A percentile compares a stretch with the other conserved stretches of the same genome.
Evolutionary conservation across 1,140 invertebrate genomes (phyloP).

Genomic region (Physella acuta): DNA sequence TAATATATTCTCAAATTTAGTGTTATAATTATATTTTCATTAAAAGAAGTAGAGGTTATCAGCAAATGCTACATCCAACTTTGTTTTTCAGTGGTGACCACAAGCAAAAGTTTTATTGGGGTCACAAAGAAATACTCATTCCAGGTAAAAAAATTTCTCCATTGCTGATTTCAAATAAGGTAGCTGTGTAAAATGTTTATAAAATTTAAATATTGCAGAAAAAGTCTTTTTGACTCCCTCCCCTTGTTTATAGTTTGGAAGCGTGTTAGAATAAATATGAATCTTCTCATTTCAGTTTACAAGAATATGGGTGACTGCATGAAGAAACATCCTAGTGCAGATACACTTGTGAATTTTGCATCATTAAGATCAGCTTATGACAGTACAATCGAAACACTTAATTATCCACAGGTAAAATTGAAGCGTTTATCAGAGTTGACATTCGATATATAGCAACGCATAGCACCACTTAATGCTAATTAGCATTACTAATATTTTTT

Average conservation of each 20-base stretch:
- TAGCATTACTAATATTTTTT: too few species aligned
- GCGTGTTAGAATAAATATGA: not conserved
- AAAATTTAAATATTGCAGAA: not conserved
- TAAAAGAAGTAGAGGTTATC: not conserved
- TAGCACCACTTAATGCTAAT: too few species aligned
- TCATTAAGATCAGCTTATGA: constrained; percentile 97
- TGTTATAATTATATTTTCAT: not conserved
- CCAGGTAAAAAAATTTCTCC: constrained; percentile 60
- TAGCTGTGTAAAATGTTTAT: not conserved
- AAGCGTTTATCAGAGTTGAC: too few species aligned
- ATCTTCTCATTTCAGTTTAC: constrained; percentile 73
- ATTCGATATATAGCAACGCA: too few species aligned
- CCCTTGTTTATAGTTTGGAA: not conserved
- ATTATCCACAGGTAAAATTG: constrained; percentile 75
- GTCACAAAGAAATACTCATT: constrained; percentile 95
- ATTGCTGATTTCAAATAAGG: not conserved
- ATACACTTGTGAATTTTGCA: constrained; percentile 98
- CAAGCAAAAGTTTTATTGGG: constrained; percentile 99
- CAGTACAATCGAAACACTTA: constrained; percentile 89
- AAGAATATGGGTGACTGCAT: constrained; percentile 97
- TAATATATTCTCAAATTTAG: not conserved
- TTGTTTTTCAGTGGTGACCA: constrained; percentile 86
- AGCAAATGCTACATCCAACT: not conserved
- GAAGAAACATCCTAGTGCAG: constrained; percentile 90
- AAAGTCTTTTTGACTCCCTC: not conserved